Percentiles rank a stretch among this genome's conserved stretches.
phyloP scores from a whole-genome alignment of 2,113 vertebrate genomes.

The Ptilorrhoa leucosticta region DNA sequence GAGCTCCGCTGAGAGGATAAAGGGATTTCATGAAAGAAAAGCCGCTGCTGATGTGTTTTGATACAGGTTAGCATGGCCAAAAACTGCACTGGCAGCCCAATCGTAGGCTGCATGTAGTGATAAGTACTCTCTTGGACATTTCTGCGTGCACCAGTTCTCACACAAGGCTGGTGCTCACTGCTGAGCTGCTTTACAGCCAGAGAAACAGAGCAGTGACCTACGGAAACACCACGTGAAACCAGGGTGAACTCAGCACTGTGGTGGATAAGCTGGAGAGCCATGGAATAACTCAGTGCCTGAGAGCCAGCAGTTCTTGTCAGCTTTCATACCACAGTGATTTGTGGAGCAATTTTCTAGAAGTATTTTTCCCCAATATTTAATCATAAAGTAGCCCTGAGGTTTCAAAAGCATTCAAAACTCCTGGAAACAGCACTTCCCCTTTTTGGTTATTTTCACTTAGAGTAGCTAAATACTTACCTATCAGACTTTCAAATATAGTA shows the following conservation, averaged over 20 bases:
- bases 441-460: not conserved
- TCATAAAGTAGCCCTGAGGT: not conserved
- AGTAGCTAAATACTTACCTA: not conserved
- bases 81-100: not conserved
- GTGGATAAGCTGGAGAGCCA: not conserved
- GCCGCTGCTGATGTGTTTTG: fast-evolving
- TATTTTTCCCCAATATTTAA: not conserved
- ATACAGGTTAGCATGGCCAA: not conserved
- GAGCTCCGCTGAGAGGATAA: not conserved
- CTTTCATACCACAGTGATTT: not conserved
- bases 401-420: not conserved
- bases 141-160: not conserved
- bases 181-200: not conserved
- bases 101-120: not conserved
- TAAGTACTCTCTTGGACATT: not conserved
- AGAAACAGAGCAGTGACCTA: not conserved
- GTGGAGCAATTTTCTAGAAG: not conserved
- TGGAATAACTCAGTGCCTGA: not conserved
- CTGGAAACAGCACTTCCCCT: not conserved
- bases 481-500: not conserved
- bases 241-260: not conserved
- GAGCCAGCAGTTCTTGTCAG: not conserved
- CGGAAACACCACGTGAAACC: not conserved
- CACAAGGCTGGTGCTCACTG: not conserved
- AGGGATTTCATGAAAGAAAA: not conserved